Conservation (phyloP, 2,797 vertebrate species). For the Diplodus puntazzo region DNA sequence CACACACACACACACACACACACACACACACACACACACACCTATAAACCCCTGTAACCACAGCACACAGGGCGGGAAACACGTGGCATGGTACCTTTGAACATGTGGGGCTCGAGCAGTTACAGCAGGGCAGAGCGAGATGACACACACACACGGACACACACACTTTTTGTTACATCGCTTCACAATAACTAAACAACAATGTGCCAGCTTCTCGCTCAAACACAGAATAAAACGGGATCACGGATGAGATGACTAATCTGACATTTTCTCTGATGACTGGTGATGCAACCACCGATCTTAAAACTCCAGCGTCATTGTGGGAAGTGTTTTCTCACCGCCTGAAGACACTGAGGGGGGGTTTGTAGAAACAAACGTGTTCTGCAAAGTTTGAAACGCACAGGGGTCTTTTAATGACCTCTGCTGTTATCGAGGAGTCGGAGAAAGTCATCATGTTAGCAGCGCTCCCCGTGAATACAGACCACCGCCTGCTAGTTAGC, state of each 20-base stretch:
- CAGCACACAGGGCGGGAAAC: constrained; percentile 44
- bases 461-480: no score
- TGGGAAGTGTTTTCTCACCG: not conserved
- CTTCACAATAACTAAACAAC: not conserved
- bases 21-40: not conserved
- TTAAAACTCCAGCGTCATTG: not conserved
- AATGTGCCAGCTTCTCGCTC: not conserved
- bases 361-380: not conserved
- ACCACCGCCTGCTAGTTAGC: no score
- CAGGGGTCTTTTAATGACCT: not conserved
- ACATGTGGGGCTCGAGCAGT: not conserved
- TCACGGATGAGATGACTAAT: not conserved
- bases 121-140: not conserved
- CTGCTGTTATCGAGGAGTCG: not conserved
- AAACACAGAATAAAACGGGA: not conserved
- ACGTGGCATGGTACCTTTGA: constrained; percentile 21
- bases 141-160: not conserved
- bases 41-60: not conserved
- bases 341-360: not conserved
- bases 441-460: not conserved
- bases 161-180: not conserved
- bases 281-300: not conserved
- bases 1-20: no score
- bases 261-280: no score
- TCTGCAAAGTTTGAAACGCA: not conserved